A percentile compares a stretch with the other conserved stretches of the same genome.
These are phyloP conservation scores for Dolomedes plantarius DNA, from an alignment of 2,888 invertebrate genomes.

Conservation along the genomic window DNA sequence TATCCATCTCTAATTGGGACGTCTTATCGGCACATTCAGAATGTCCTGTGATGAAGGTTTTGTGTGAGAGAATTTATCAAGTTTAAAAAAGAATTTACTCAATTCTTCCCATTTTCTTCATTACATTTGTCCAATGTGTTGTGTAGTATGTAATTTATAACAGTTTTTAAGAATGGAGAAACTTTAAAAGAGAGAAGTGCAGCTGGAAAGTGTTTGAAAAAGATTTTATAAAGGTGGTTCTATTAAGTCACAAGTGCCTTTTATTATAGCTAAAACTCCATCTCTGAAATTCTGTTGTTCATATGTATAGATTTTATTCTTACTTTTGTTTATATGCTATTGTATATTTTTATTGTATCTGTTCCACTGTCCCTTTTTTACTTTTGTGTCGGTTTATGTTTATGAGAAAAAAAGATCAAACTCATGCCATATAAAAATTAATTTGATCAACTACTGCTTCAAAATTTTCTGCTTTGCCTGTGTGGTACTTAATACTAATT, in stretches of 20 bases:
- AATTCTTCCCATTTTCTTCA: too few species aligned
- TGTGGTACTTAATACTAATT: constrained; percentile 2
- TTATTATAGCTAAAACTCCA: constrained; percentile 13
- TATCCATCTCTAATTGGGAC: too few species aligned
- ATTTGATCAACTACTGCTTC: neutral
- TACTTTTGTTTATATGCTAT: constrained; percentile 45
- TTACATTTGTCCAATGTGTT: too few species aligned
- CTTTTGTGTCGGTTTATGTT: constrained; percentile 45
- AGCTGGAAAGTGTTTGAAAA: too few species aligned
- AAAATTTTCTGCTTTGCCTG: constrained; percentile 13
- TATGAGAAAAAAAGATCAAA: constrained; percentile 34
- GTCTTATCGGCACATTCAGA: too few species aligned
- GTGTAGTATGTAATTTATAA: too few species aligned
- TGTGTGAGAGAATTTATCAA: too few species aligned
- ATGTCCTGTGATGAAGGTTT: too few species aligned
- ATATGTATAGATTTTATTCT: constrained; percentile 43
- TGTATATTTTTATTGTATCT: constrained; percentile 42
- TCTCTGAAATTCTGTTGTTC: constrained; percentile 13
- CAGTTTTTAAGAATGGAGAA: too few species aligned
- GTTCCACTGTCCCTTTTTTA: constrained; percentile 22
- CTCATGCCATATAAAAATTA: constrained; percentile 4
- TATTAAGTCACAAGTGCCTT: constrained; percentile 3
- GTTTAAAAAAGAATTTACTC: too few species aligned
- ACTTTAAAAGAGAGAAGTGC: too few species aligned
- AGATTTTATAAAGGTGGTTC: neutral